Evolutionary conservation across 2,797 vertebrate species (phyloP).

Genomic region (Thalassophryne amazonica): DNA sequence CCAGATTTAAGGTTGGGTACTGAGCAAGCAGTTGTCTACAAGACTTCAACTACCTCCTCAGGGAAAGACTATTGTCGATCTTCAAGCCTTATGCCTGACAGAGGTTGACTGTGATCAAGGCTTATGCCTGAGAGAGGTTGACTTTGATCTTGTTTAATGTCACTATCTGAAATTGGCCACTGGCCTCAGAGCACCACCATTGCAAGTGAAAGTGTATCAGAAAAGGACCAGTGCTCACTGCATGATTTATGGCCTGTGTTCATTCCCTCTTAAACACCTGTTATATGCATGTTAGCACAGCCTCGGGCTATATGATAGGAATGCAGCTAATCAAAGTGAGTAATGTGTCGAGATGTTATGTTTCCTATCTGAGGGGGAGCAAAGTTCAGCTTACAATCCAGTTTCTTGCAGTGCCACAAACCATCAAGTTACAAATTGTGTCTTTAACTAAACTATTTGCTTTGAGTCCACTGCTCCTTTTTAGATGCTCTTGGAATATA

Average conservation of each 20-base stretch:
- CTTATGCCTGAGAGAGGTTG: no score
- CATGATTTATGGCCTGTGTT: constrained; percentile 34
- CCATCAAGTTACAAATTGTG: not conserved
- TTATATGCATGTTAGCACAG: constrained; percentile 38
- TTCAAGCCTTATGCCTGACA: no score
- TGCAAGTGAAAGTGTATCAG: constrained; percentile 13
- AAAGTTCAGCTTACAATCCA: constrained; percentile 10
- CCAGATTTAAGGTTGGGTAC: no score
- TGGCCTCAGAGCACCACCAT: no score
- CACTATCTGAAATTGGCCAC: no score
- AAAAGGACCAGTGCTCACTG: constrained; percentile 19
- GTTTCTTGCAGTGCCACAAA: not conserved
- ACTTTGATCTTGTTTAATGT: no score
- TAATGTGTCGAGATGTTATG: constrained; percentile 37
- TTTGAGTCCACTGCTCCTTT: constrained; percentile 7
- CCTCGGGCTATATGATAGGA: constrained; percentile 24
- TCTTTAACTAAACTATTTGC: constrained; percentile 19
- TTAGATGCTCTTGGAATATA: constrained; percentile 5
- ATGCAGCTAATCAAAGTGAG: constrained; percentile 54
- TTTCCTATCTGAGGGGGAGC: constrained; percentile 14
- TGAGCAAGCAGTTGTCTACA: no score
- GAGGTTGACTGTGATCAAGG: no score
- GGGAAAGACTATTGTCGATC: no score
- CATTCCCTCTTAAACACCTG: constrained; percentile 48
- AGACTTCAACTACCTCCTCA: no score